Evolutionary conservation across 2,113 vertebrate genomes (phyloP), one percentile per base, ranked within the genome.

Genomic region (Phoxinus phoxinus): DNA sequence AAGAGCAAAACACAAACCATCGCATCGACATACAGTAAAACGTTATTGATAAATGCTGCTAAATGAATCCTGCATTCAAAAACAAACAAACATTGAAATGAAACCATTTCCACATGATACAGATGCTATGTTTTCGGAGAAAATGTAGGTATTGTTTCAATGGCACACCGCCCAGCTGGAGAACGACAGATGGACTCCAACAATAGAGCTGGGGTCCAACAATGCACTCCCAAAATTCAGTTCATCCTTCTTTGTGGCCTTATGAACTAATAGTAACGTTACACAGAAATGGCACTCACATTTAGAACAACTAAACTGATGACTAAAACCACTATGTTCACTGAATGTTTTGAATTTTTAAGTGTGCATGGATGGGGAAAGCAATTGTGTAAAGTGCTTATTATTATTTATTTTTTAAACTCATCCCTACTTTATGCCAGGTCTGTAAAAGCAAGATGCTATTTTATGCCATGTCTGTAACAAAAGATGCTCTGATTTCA

Each of bases 171-270:
- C 41, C 35, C 41, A 56, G 73, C 27, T 35, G 25, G 30, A 78
- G 17, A 51, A 56, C 74, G 48, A 67, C 84, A 85, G 84, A 85
- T 85, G 73, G 58, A 53, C 4, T 1, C 4, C 23, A 56, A 58
- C 67, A 83, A 72, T 83, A 35, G 59, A 35, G 44, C 15, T 48
- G 84, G 74, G 44, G 73, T 85, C 41, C 46, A 77, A 76, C 73
- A 77, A 67, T 85, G 44, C 59, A 84, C 56, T 37, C 61, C 41
- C 73, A 21, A 51, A 78, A 69, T 67, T 77, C 27, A 21, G 12
- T n/a, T 48, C 19, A 61, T 35, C 37, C 30, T n/a, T 72, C 12
- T 72, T 35, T 23, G 5, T 37, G 46, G 4, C 46, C 2, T 32
- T 41, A 8, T 51, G 37, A 51, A 56, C 21, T 17, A 6, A n/a